A percentile compares a stretch with the other conserved stretches of the same genome.
phyloP scores from a whole-genome alignment of 2,797 vertebrate species.

The Gymnothorax javanicus region DNA sequence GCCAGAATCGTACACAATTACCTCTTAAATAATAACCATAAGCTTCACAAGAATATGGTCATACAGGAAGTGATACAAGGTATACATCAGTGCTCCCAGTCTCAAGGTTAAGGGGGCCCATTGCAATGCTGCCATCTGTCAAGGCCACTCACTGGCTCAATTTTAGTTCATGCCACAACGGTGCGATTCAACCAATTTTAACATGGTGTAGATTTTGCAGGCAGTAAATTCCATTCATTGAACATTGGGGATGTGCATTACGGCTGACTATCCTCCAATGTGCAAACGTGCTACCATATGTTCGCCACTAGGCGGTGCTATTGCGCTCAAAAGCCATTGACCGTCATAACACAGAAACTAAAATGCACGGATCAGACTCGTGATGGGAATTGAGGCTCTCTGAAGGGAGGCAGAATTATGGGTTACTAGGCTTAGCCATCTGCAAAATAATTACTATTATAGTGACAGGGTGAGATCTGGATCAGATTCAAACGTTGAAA shows the following conservation, averaged over 20 bases:
- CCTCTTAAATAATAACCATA: background rate
- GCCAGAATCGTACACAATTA: background rate
- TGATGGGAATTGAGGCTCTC: no score
- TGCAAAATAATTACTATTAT: no score
- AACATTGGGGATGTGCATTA: background rate
- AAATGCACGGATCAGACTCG: no score
- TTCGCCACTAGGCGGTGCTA: no score
- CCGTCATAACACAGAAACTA: no score
- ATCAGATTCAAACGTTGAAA: no score
- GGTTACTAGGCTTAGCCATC: no score
- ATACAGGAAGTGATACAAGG: background rate
- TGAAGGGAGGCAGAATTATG: no score
- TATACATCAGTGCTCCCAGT: background rate
- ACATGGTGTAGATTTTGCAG: background rate
- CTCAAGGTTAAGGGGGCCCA: background rate
- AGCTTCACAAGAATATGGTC: background rate
- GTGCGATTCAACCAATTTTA: background rate
- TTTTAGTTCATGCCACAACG: background rate
- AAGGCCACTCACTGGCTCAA: background rate
- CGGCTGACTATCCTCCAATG: no score
- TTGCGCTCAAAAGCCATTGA: no score
- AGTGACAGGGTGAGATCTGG: no score
- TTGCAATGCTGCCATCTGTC: background rate
- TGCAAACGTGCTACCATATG: no score
- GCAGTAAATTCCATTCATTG: background rate